Percentiles rank a stretch among this genome's conserved stretches.
These are phyloP conservation scores for Sipha flava DNA, from an alignment of 1,140 invertebrate species.

Conservation along the genomic window DNA sequence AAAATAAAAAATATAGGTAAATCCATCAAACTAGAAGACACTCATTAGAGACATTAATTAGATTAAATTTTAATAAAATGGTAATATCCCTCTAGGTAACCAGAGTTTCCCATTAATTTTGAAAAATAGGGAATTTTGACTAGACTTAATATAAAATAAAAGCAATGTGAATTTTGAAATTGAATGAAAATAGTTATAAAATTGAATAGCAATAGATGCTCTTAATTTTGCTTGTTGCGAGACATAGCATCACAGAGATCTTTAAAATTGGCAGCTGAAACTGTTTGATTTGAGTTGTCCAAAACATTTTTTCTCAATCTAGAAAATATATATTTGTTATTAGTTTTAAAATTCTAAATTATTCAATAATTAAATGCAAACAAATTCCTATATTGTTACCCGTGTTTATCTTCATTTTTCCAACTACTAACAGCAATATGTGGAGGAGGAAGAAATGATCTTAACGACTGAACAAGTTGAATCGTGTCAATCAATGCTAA, in stretches of 20 bases:
- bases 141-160: constrained; percentile 10
- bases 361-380: neutral
- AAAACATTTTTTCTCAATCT: constrained; percentile 20
- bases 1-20: neutral
- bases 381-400: constrained; percentile 35
- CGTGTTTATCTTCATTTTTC: constrained; percentile 75
- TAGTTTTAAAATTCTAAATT: neutral
- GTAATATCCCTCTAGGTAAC: neutral
- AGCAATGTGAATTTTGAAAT: neutral
- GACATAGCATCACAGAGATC: constrained; percentile 29
- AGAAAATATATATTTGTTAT: neutral
- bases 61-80: neutral
- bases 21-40: constrained; percentile 19
- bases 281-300: constrained; percentile 25
- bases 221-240: constrained; percentile 14
- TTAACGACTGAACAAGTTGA: constrained; percentile 69
- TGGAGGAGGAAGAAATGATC: constrained; percentile 71
- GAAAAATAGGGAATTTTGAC: constrained; percentile 17
- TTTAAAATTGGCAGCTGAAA: constrained; percentile 14
- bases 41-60: neutral
- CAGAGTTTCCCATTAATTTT: neutral
- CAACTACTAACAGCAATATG: constrained; percentile 77
- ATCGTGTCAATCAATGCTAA: constrained; percentile 73
- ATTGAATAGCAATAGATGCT: neutral
- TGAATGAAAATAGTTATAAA: neutral